Evolutionary conservation across 1,140 invertebrate genomes (phyloP), one percentile per base, ranked within the genome.

Genomic region (Reticulitermes speratus): DNA sequence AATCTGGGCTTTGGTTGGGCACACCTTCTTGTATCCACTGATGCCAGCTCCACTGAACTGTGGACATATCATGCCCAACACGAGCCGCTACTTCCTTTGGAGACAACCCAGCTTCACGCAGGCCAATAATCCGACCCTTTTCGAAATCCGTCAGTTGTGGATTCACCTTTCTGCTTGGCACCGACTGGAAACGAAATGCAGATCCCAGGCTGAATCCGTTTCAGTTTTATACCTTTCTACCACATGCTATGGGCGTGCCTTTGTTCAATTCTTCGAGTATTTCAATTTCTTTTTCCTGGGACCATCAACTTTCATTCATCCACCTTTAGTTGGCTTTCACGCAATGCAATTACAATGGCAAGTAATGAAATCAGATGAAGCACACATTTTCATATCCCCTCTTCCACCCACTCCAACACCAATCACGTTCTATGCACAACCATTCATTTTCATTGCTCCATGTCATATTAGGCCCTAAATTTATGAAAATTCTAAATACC

Each of bases 111-210:
- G 65, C 65, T 75, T 75, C 65, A 75, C 65, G 65, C 65, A 75
- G 65, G 25, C 65, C 65, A 75, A 75, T 75, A 75, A 75, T 75
- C 6, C 65, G 65, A 75, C 65, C 65, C n/a, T 75, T 25, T 75
- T 75, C 65, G 16, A 75, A 75, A 8, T 75, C 65, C n/a, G 65
- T 75, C 65, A 75, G 65, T 75, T 75, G 65, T n/a, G n/a, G 65
- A 75, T 75, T 30, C 65, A 30, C n/a, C 65, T 75, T 30, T 8
- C 65, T 75, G 65, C 65, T 30, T 75, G 65, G 65, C 65, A 75
- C 65, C 65, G 65, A 75, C 65, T 75, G 65, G 65, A 75, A 75
- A 75, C 65, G 65, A 75, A 75, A 75, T 75, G 65, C 25, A 75
- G 65, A 75, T 14, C 65, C 65, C 65, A 75, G 65, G 65, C 65